Conservation (phyloP, 2,113 vertebrate species). For the Picathartes gymnocephalus region DNA sequence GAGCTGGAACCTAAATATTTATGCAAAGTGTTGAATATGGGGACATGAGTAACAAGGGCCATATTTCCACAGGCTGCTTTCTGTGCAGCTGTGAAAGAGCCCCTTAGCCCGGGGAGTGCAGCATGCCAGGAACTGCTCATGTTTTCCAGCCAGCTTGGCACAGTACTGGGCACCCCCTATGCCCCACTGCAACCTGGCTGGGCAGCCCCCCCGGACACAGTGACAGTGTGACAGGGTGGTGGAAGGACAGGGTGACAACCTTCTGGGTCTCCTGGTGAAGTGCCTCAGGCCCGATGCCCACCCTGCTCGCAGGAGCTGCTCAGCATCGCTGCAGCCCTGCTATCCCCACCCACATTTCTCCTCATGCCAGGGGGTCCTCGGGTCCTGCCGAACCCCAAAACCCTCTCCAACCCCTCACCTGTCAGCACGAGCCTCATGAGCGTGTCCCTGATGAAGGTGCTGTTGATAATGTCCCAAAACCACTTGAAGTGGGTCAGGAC, state of each 20-base stretch:
- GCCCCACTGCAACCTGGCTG: neutral
- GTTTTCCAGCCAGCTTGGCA: neutral
- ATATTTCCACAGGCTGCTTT: neutral
- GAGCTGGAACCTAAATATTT: slow-evolving; percentile 56
- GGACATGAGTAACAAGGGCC: neutral
- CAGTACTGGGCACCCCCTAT: neutral
- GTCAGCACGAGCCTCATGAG: slow-evolving; percentile 88
- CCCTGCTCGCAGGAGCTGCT: neutral
- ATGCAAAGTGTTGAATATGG: neutral
- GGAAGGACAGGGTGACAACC: neutral
- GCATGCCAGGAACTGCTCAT: neutral
- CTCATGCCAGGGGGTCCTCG: accelerated
- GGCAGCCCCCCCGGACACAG: neutral
- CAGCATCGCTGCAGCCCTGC: accelerated
- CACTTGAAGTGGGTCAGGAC: slow-evolving; percentile 86
- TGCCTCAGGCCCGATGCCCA: neutral
- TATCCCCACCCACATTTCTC: neutral
- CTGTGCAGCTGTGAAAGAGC: neutral
- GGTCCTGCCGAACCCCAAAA: neutral
- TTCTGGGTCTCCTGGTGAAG: neutral
- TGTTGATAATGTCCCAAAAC: slow-evolving; percentile 89
- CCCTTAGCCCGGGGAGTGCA: accelerated
- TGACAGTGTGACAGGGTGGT: neutral
- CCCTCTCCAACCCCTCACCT: slow-evolving; percentile 36
- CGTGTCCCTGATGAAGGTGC: slow-evolving; percentile 77